Conservation (phyloP, 2,113 vertebrate genomes). For the Callospermophilus lateralis region DNA sequence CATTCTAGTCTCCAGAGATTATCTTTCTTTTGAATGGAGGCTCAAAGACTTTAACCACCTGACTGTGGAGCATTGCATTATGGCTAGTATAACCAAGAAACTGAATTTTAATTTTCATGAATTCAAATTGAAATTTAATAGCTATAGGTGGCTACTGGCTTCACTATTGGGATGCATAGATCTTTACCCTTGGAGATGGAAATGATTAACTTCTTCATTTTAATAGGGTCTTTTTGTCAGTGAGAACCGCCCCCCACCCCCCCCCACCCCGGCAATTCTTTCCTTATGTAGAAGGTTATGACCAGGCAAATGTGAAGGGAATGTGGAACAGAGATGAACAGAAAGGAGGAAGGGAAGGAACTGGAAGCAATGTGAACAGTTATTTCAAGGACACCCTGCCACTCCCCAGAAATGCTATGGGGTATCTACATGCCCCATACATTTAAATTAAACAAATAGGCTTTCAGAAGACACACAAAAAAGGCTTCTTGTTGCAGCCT, state of each 20-base stretch:
- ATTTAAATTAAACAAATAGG: background rate
- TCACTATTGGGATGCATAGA: background rate
- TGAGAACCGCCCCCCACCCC: background rate
- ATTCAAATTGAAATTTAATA: background rate
- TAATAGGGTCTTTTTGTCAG: background rate
- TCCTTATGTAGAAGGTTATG: background rate
- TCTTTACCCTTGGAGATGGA: background rate
- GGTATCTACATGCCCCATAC: no score
- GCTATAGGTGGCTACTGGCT: background rate
- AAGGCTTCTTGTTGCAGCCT: background rate
- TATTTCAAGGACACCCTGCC: no score
- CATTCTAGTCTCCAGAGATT: background rate
- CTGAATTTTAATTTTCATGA: conserved; percentile 15
- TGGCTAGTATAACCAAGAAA: background rate
- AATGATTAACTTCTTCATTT: background rate
- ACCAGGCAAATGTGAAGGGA: background rate
- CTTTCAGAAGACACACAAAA: background rate
- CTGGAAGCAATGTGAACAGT: background rate
- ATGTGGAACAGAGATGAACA: background rate
- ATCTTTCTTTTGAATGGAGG: background rate
- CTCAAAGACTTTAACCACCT: background rate
- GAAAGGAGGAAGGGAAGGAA: background rate
- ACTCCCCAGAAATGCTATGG: background rate
- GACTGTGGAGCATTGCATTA: background rate
- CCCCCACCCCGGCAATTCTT: no score